These are phyloP conservation scores for Pseudorasbora parva DNA, from an alignment of 2,113 vertebrate species.

Conservation along the genomic window DNA sequence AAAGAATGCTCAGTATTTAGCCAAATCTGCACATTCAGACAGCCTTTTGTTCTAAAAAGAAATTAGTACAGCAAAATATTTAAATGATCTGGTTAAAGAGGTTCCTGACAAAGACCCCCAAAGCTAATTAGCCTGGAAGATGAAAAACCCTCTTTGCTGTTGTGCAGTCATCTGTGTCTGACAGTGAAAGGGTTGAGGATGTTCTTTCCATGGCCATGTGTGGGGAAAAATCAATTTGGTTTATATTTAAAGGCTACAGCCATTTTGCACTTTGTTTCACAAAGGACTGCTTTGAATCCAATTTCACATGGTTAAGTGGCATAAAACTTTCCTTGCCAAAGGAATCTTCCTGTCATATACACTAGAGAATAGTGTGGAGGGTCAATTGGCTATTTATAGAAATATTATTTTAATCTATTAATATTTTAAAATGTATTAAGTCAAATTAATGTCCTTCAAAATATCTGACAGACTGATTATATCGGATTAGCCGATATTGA, in stretches of 20 bases:
- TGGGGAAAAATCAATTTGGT: slow-evolving; percentile 40
- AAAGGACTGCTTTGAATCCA: neutral
- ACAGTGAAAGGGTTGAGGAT: neutral
- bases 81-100: neutral
- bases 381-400: neutral
- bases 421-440: slow-evolving; percentile 1
- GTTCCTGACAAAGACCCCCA: slow-evolving; percentile 32
- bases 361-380: neutral
- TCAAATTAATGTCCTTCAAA: neutral
- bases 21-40: neutral
- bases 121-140: slow-evolving; percentile 32
- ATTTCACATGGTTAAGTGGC: slow-evolving; percentile 2
- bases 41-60: neutral
- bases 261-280: slow-evolving; percentile 1
- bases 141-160: slow-evolving; percentile 2
- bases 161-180: slow-evolving; percentile 14
- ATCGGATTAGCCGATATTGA: neutral
- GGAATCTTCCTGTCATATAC: neutral
- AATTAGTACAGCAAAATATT: slow-evolving; percentile 19
- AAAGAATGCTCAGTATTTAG: neutral
- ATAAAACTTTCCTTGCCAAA: neutral
- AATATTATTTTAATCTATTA: too few relatives aligned
- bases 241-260: slow-evolving; percentile 20
- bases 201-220: slow-evolving; percentile 19
- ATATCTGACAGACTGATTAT: slow-evolving; percentile 1